Evolutionary conservation across 2,113 vertebrate species (phyloP).

Genomic region (Passer montanus): DNA sequence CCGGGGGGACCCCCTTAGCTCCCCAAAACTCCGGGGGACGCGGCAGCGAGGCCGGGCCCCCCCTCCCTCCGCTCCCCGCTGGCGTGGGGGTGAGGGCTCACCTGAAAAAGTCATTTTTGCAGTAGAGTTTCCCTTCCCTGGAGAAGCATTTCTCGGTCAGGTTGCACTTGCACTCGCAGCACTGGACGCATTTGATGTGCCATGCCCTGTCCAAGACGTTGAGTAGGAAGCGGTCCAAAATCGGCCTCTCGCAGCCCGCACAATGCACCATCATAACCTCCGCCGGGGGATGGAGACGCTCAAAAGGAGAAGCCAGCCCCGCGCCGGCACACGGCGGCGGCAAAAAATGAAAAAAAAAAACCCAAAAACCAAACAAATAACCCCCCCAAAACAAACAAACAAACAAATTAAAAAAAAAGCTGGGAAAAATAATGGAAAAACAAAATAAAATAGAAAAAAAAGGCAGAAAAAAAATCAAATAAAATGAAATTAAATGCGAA

Average conservation of each 20-base stretch:
- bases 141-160: slow-evolving; percentile 98
- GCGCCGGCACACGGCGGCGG: background rate
- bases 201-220: slow-evolving; percentile 96
- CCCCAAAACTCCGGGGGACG: background rate
- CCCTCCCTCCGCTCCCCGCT: background rate
- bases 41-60: background rate
- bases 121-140: slow-evolving; percentile 95
- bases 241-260: slow-evolving; percentile 96
- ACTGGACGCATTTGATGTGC: slow-evolving; percentile 97
- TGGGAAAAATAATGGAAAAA: background rate
- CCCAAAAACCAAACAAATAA: background rate
- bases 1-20: background rate
- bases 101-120: slow-evolving; percentile 98
- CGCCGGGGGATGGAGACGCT: slow-evolving; percentile 18
- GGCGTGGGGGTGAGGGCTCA: slow-evolving; percentile 60
- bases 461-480: background rate
- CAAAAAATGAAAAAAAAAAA: background rate
- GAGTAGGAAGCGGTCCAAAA: slow-evolving; percentile 91
- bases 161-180: slow-evolving; percentile 94
- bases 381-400: background rate
- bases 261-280: slow-evolving; percentile 97
- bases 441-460: background rate
- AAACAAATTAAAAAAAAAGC: too few relatives aligned
- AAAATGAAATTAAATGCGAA: background rate
- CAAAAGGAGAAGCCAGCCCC: background rate